Percentiles rank a stretch among this genome's conserved stretches.
These are phyloP conservation scores for Mercenaria mercenaria DNA, from an alignment of 1,140 invertebrate genomes.

Conservation along the genomic window DNA sequence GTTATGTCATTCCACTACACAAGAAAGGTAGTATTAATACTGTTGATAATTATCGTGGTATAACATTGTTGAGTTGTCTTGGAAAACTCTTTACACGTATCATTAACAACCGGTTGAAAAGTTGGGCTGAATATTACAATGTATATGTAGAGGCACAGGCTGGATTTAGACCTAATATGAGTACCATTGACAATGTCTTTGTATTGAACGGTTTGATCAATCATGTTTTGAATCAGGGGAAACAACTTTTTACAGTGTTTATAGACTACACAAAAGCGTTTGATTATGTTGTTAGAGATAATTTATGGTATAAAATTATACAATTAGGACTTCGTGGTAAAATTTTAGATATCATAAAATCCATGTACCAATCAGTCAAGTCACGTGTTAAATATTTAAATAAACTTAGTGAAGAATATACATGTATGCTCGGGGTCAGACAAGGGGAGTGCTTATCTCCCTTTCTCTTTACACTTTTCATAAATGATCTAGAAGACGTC, in stretches of 20 bases:
- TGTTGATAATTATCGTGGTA: constrained; percentile 30
- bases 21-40: constrained; percentile 13
- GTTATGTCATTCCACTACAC: constrained; percentile 1
- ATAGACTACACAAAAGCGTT: constrained; percentile 45
- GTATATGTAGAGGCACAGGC: constrained; percentile 1
- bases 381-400: constrained; percentile 30
- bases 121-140: constrained; percentile 19
- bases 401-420: constrained; percentile 35
- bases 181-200: constrained; percentile 4
- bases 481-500: constrained; percentile 53
- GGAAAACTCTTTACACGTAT: constrained; percentile 26
- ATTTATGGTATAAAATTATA: constrained; percentile 35
- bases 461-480: constrained; percentile 57
- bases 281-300: constrained; percentile 37
- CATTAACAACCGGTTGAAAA: constrained; percentile 35
- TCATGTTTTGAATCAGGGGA: constrained; percentile 20
- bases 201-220: constrained; percentile 5
- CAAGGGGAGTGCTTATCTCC: constrained; percentile 70
- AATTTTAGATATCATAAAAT: constrained; percentile 37
- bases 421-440: constrained; percentile 37
- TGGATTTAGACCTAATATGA: neutral
- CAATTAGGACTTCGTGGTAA: neutral
- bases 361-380: constrained; percentile 46
- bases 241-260: neutral
- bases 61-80: constrained; percentile 15